Base-by-base conservation (phyloP, 2,113 vertebrate species). In the Dascyllus trimaculatus region DNA sequence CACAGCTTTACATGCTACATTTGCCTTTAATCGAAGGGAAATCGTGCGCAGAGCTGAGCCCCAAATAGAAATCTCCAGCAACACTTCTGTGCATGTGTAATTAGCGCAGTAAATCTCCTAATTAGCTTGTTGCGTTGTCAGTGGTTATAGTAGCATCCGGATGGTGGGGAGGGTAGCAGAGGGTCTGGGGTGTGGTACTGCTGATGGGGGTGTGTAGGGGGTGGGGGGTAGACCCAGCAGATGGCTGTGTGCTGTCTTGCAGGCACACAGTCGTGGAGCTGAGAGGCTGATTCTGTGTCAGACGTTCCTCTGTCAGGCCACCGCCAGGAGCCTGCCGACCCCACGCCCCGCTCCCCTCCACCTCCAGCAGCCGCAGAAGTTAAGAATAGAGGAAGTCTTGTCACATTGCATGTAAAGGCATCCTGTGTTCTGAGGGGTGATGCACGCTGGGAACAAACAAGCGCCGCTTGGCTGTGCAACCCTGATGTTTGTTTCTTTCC, bases 311-410 rank as follows among this genome's bases (percentile, higher is more conserved):
- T 35, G 38, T 85, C 84, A 91, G 81, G 75, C 76, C 75, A 78
- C 74, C 40, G 83, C 88, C 87, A 85, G 82, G 26, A 85, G 90
- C 75, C 52, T 35, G 1, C 45, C 48, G 2, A 15, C 21, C 52
- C 59, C 45, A 38, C 26, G 24, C 57, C 71, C 29, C 60, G 78
- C 66, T 22, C 19, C 62, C 71, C 72, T 70, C 71, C 67, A 56
- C 68, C 88, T 35, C 83, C 81, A 32, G 82, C 88, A 88, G 91
- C 91, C 86, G 81, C 85, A 82, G 87, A 91, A 91, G 92, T 91
- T 93, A 93, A 94, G 94, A 94, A 93, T 91, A 93, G 93, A 92
- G 83, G 87, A 93, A 92, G 93, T 87, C 91, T 89, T 94, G 93
- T 94, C 93, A 93, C 92, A 91, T 94, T 85, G 85, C 86, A 93